A percentile compares a stretch with the other conserved stretches of the same genome.
phyloP scores from a whole-genome alignment of 1,140 invertebrate genomes.

The Globodera ellingtonae region DNA sequence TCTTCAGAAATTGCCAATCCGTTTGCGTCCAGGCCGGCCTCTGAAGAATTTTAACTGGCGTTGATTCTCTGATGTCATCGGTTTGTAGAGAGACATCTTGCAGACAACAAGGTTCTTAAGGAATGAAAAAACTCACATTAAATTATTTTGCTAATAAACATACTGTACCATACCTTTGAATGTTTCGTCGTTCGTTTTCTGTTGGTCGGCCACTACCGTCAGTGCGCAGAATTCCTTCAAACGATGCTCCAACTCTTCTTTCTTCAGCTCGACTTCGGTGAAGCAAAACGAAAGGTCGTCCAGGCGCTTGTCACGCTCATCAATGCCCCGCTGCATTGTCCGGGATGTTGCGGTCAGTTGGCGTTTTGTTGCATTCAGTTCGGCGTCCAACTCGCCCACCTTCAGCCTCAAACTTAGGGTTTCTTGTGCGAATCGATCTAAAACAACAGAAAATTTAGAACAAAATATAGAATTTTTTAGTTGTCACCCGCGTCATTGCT shows the following conservation, averaged over 20 bases:
- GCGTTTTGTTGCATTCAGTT: slow-evolving; percentile 8
- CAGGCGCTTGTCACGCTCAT: slow-evolving; percentile 35
- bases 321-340: slow-evolving; percentile 21
- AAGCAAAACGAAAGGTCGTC: slow-evolving; percentile 43
- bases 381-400: slow-evolving; percentile 18
- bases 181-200: too few relatives aligned
- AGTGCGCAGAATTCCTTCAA: slow-evolving; percentile 9
- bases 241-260: slow-evolving; percentile 28
- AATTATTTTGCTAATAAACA: too few relatives aligned
- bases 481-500: slow-evolving; percentile 19
- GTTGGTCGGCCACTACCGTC: too few relatives aligned
- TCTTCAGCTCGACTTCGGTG: slow-evolving; percentile 39
- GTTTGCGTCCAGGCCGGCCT: not conserved
- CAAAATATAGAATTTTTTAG: not conserved
- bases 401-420: slow-evolving; percentile 30
- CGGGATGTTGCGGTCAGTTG: not conserved
- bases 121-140: too few relatives aligned
- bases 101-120: too few relatives aligned
- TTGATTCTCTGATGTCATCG: too few relatives aligned
- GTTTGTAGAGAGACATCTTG: too few relatives aligned
- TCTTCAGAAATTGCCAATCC: not conserved
- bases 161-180: too few relatives aligned
- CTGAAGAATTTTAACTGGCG: not conserved
- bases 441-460: not conserved
- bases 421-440: slow-evolving; percentile 25